These are phyloP conservation scores for Cryptus armator DNA, from an alignment of 2,888 invertebrate genomes.

Conservation along the genomic window DNA sequence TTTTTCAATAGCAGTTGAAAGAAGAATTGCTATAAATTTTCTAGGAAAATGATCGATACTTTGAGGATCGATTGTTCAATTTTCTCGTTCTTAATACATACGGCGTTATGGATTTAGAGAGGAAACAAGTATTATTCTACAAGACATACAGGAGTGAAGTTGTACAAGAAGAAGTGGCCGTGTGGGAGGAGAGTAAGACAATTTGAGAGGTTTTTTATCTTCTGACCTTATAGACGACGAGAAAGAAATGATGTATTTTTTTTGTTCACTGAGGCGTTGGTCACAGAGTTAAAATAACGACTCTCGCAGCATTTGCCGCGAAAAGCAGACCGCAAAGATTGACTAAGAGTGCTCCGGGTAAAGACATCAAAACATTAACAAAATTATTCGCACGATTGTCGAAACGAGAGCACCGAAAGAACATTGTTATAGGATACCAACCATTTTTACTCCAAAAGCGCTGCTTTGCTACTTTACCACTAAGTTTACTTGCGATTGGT, in stretches of 20 bases:
- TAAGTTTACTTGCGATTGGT: not conserved
- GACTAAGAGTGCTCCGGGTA: slow-evolving; percentile 81
- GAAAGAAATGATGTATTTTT: not conserved
- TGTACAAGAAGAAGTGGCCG: slow-evolving; percentile 91
- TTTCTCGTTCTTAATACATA: slow-evolving; percentile 87
- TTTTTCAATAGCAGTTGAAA: slow-evolving; percentile 22
- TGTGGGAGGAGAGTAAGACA: slow-evolving; percentile 90
- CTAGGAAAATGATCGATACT: slow-evolving; percentile 85
- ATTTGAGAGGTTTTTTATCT: not conserved
- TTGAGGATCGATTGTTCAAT: slow-evolving; percentile 86
- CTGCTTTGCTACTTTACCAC: not conserved
- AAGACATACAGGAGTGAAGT: slow-evolving; percentile 91
- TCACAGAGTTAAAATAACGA: slow-evolving; percentile 77
- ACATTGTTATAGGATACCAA: slow-evolving; percentile 21
- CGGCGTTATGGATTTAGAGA: slow-evolving; percentile 85
- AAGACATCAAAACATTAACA: slow-evolving; percentile 58
- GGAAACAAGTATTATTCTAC: slow-evolving; percentile 89
- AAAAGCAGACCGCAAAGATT: slow-evolving; percentile 78
- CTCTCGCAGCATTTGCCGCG: slow-evolving; percentile 75
- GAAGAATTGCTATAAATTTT: slow-evolving; percentile 18
- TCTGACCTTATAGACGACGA: no score
- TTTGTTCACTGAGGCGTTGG: slow-evolving; percentile 62
- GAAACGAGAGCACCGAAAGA: not conserved
- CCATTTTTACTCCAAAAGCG: not conserved
- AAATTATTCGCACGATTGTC: slow-evolving; percentile 24